Conservation (phyloP, 1,140 invertebrate species). For the Panagrolaimus sp. region DNA sequence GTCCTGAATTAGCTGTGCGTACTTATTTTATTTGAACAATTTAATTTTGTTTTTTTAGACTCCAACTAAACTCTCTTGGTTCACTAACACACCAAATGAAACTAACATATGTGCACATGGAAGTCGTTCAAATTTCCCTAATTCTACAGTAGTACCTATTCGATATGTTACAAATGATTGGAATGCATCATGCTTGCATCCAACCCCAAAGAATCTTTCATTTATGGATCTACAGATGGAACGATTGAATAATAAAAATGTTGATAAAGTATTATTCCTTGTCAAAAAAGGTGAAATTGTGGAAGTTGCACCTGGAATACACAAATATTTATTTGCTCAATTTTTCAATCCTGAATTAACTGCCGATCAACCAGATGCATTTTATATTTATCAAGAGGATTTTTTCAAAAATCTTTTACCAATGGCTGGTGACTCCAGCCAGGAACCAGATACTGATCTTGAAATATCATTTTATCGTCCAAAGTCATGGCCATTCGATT, state of each 20-base stretch:
- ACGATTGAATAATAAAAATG: constrained; percentile 17
- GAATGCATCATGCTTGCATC: background rate
- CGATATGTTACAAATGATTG: background rate
- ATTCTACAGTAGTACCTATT: background rate
- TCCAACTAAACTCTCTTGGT: too few relatives aligned
- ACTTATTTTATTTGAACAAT: background rate
- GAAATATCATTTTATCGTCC: constrained; percentile 2
- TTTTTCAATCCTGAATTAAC: constrained; percentile 52
- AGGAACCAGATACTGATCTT: constrained; percentile 1
- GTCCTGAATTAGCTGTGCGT: constrained; percentile 20
- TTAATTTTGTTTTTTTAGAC: too few relatives aligned
- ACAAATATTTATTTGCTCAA: constrained; percentile 48
- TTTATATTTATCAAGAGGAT: constrained; percentile 40
- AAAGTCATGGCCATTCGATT: constrained; percentile 25
- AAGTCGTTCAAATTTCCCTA: background rate
- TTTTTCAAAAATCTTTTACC: constrained; percentile 15
- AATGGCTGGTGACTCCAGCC: background rate
- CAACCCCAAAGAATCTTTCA: background rate
- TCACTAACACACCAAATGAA: background rate
- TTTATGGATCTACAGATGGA: constrained; percentile 21
- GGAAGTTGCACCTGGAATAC: constrained; percentile 18
- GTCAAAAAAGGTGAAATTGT: constrained; percentile 36
- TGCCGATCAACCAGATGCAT: constrained; percentile 20
- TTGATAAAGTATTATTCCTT: constrained; percentile 37
- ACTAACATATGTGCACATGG: background rate